Conservation (phyloP, 2,113 vertebrate genomes). For the Lonchura striata region DNA sequence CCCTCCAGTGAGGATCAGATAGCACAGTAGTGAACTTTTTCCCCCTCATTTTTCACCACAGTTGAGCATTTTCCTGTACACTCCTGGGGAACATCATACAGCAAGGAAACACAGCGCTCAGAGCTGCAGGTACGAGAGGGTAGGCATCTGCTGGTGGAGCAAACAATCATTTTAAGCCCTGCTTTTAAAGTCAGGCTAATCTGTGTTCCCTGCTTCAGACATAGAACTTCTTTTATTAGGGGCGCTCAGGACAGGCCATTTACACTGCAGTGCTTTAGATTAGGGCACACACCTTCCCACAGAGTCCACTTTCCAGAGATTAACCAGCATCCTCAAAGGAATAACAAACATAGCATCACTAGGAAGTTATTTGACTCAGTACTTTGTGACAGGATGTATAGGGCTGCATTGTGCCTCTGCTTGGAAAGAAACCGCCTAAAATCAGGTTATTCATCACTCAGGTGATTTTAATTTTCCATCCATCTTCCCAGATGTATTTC, state of each 20-base stretch:
- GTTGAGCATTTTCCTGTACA: background rate
- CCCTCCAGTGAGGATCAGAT: background rate
- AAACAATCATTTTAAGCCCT: background rate
- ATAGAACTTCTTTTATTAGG: background rate
- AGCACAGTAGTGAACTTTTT: background rate
- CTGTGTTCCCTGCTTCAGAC: background rate
- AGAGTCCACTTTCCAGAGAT: background rate
- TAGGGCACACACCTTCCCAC: background rate
- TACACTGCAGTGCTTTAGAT: background rate
- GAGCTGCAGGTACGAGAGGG: background rate
- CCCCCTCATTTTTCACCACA: accelerated
- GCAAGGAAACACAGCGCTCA: background rate
- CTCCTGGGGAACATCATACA: background rate
- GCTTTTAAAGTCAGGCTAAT: background rate
- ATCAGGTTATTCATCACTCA: background rate
- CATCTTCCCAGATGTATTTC: background rate
- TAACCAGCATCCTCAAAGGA: background rate
- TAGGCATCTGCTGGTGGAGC: background rate
- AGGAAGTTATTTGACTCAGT: background rate
- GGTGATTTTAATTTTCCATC: background rate
- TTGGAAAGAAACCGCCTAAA: background rate
- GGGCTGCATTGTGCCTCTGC: background rate
- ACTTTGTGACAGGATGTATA: background rate
- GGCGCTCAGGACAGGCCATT: background rate
- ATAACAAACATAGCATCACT: background rate